Conservation (phyloP, 2,888 invertebrate genomes). For the Drosophila mayaguana region DNA sequence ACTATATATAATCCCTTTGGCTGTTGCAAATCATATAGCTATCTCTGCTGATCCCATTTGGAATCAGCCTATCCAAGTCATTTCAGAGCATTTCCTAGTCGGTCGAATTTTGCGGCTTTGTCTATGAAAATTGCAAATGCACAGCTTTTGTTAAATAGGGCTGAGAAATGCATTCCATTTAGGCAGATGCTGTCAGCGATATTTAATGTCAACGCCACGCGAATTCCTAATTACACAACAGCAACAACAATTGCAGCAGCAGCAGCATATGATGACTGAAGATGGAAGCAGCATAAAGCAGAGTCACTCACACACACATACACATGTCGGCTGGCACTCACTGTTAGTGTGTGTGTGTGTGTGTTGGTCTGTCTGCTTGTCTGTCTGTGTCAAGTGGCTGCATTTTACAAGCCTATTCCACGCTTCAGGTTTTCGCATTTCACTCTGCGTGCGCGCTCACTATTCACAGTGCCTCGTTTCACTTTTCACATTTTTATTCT, state of each 20-base stretch:
- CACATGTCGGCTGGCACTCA: neutral
- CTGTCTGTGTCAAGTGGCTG: constrained; percentile 65
- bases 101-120: too few species aligned
- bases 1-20: too few species aligned
- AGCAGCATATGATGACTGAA: constrained; percentile 57
- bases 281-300: constrained; percentile 41
- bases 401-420: constrained; percentile 61
- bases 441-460: constrained; percentile 22
- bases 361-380: neutral
- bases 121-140: neutral
- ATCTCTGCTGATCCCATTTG: neutral
- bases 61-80: fast-evolving
- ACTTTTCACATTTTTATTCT: neutral
- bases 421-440: constrained; percentile 38
- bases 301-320: neutral
- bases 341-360: constrained; percentile 28
- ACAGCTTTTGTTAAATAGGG: constrained; percentile 2
- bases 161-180: constrained; percentile 16
- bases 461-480: neutral
- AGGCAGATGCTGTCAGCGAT: constrained; percentile 8
- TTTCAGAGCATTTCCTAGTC: neutral
- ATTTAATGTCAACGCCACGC: constrained; percentile 39
- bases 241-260: constrained; percentile 5
- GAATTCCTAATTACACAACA: constrained; percentile 44
- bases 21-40: too few species aligned